Percentiles rank a stretch among this genome's conserved stretches.
Conservation (phyloP, 2,797 vertebrate genomes). For the Streptopelia turtur region DNA sequence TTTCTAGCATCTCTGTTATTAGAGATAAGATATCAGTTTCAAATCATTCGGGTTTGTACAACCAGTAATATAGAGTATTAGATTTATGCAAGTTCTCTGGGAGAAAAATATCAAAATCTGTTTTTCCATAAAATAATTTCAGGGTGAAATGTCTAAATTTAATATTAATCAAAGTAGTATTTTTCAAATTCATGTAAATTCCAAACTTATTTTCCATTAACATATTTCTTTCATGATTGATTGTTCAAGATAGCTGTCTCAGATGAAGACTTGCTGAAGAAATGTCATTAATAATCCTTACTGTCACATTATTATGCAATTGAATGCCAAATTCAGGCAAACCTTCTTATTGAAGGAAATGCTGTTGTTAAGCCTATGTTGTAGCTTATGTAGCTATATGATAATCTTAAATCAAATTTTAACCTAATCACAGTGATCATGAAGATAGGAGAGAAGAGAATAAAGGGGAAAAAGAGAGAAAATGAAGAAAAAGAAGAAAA, state of each 20-base stretch:
- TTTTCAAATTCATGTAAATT: background rate
- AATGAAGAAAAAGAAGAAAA: background rate
- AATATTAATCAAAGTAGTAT: background rate
- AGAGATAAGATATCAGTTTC: background rate
- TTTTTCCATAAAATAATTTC: background rate
- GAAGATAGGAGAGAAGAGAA: background rate
- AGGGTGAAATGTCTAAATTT: background rate
- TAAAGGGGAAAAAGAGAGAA: background rate
- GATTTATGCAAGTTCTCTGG: background rate
- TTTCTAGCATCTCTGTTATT: background rate
- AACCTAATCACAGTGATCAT: background rate
- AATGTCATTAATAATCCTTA: background rate
- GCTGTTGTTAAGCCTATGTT: background rate
- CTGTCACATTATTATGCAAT: background rate
- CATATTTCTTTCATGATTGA: background rate
- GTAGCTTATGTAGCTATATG: no score
- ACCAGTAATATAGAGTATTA: background rate
- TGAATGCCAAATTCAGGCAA: background rate
- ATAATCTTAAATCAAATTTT: background rate
- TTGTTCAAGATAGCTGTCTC: background rate
- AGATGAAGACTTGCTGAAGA: background rate
- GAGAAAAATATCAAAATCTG: background rate
- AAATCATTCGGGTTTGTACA: background rate
- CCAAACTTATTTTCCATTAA: background rate
- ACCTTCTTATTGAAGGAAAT: background rate